These are phyloP conservation scores for Silvanus unidentatus DNA, from an alignment of 2,888 invertebrate genomes.

Conservation along the genomic window DNA sequence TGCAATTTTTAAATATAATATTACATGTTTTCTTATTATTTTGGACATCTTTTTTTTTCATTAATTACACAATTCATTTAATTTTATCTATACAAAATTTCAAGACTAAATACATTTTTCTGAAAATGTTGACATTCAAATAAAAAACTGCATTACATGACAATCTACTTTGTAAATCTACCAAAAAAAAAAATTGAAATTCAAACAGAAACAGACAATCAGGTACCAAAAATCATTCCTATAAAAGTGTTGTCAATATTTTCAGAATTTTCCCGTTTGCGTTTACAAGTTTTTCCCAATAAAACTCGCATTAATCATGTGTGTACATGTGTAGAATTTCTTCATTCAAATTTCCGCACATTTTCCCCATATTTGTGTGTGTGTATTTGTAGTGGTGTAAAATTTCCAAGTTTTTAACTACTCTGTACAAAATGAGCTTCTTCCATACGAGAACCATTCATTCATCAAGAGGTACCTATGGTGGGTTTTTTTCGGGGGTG, in stretches of 20 bases:
- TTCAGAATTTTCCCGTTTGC: too few species aligned
- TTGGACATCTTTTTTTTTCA: constrained; percentile 42
- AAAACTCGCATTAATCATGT: too few species aligned
- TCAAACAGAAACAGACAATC: too few species aligned
- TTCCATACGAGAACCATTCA: constrained; percentile 39
- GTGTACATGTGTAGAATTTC: too few species aligned
- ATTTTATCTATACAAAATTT: constrained; percentile 46
- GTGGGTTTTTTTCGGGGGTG: too few species aligned
- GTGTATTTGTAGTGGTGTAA: constrained; percentile 15
- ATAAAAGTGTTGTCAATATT: too few species aligned
- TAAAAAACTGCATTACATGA: neutral
- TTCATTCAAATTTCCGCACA: neutral
- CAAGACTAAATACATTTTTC: constrained; percentile 12
- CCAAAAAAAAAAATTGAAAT: too few species aligned
- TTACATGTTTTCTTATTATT: too few species aligned
- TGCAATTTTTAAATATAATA: constrained; percentile 28
- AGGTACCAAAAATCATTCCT: too few species aligned
- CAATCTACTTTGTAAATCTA: neutral
- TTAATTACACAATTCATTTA: constrained; percentile 41
- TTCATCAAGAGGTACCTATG: constrained; percentile 46
- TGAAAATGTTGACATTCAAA: neutral
- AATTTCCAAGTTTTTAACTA: constrained; percentile 23
- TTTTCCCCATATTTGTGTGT: constrained; percentile 6
- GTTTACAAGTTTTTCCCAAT: too few species aligned
- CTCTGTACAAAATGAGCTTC: constrained; percentile 42